A percentile compares a stretch with the other conserved stretches of the same genome.
Conservation (phyloP, 2,888 invertebrate species). For the Temnothorax ravouxi region DNA sequence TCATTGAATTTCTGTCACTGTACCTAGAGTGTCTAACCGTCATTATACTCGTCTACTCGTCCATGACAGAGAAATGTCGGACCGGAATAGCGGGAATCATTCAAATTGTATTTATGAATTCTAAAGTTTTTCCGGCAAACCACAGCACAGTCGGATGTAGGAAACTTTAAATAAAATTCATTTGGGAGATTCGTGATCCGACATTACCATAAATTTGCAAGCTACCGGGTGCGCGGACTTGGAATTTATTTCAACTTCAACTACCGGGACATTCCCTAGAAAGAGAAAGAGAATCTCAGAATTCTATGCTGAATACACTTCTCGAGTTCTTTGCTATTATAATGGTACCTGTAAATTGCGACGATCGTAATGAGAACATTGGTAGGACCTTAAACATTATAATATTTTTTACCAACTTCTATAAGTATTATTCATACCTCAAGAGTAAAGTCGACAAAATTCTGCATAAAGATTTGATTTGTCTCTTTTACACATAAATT, state of each 20-base stretch:
- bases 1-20: constrained; percentile 70
- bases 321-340: constrained; percentile 60
- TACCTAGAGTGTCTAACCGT: constrained; percentile 65
- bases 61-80: constrained; percentile 62
- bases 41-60: constrained; percentile 67
- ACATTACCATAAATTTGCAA: constrained; percentile 83
- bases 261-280: constrained; percentile 67
- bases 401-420: constrained; percentile 28
- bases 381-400: constrained; percentile 34
- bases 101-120: constrained; percentile 82
- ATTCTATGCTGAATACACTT: constrained; percentile 66
- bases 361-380: constrained; percentile 61
- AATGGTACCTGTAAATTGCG: constrained; percentile 67
- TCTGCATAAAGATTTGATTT: constrained; percentile 2
- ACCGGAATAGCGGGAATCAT: constrained; percentile 73
- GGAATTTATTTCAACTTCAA: constrained; percentile 79
- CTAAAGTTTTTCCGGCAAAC: constrained; percentile 79
- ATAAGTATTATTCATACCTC: constrained; percentile 20
- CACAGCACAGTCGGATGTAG: constrained; percentile 72
- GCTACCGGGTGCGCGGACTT: constrained; percentile 76
- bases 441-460: background rate
- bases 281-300: constrained; percentile 63
- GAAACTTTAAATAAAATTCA: constrained; percentile 84
- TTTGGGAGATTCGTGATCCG: constrained; percentile 82
- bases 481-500: background rate